phyloP scores from a whole-genome alignment of 2,113 vertebrate species.

The Zosterops lateralis region DNA sequence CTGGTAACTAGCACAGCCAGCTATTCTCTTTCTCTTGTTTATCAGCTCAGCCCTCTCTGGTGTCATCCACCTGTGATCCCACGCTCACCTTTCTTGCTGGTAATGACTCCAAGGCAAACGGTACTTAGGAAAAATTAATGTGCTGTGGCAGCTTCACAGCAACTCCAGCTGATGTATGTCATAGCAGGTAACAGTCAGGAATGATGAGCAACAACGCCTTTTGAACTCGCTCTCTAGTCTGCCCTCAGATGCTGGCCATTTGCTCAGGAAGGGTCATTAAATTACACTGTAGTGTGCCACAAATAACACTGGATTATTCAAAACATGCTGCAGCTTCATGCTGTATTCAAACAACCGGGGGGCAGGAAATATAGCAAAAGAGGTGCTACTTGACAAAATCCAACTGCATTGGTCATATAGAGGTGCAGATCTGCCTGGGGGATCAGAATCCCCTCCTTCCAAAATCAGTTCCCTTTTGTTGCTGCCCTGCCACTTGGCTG shows the following conservation, averaged over 20 bases:
- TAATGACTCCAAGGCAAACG: not conserved
- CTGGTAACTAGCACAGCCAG: not conserved
- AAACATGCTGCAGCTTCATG: not conserved
- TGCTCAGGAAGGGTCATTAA: not conserved
- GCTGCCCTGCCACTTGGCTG: not conserved
- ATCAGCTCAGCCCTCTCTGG: not conserved
- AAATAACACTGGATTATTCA: not conserved
- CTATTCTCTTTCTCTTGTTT: not conserved
- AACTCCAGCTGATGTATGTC: not conserved
- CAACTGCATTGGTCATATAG: fast-evolving
- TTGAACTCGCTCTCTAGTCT: not conserved
- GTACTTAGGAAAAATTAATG: not conserved
- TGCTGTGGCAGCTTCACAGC: not conserved
- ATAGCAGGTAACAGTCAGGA: not conserved
- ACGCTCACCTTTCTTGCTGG: not conserved
- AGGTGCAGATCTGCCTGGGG: not conserved
- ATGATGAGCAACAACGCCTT: not conserved
- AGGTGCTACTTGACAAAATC: not conserved
- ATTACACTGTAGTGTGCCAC: not conserved
- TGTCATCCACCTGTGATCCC: not conserved
- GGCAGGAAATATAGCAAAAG: not conserved
- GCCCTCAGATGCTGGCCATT: not conserved
- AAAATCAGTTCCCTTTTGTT: not conserved
- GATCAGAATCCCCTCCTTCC: not conserved
- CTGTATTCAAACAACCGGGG: not conserved